Conservation (phyloP, 2,888 invertebrate genomes). For the Ganaspis brasiliensis region DNA sequence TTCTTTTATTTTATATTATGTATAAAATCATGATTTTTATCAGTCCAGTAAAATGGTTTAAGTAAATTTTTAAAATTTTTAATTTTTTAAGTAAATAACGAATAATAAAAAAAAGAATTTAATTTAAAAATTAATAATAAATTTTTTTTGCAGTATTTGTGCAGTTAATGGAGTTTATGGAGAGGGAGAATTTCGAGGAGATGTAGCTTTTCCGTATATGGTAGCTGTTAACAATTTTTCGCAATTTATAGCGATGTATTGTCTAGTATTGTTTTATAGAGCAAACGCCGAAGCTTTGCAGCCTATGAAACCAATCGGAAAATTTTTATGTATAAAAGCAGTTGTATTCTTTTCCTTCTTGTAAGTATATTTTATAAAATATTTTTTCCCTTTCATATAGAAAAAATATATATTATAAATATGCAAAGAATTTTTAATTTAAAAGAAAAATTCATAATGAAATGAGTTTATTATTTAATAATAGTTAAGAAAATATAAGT, state of each 20-base stretch:
- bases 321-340: slow-evolving; percentile 98
- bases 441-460: too few relatives aligned
- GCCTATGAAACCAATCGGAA: slow-evolving; percentile 96
- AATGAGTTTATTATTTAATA: too few relatives aligned
- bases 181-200: slow-evolving; percentile 93
- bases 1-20: too few relatives aligned
- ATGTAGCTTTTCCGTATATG: slow-evolving; percentile 94
- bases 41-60: too few relatives aligned
- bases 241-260: slow-evolving; percentile 98
- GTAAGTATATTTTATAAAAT: slow-evolving; percentile 84
- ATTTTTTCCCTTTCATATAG: too few relatives aligned
- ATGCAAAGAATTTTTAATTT: too few relatives aligned
- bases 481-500: too few relatives aligned
- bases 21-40: too few relatives aligned
- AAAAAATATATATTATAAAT: too few relatives aligned
- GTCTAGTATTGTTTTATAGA: slow-evolving; percentile 95
- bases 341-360: slow-evolving; percentile 99
- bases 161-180: slow-evolving; percentile 92
- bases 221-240: slow-evolving; percentile 94
- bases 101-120: too few relatives aligned
- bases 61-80: too few relatives aligned
- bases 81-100: too few relatives aligned
- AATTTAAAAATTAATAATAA: neutral
- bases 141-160: slow-evolving; percentile 85
- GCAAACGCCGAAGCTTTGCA: slow-evolving; percentile 92